A percentile compares a stretch with the other conserved stretches of the same genome.
Conservation (phyloP, 2,113 vertebrate species). For the Argyrosomus japonicus region DNA sequence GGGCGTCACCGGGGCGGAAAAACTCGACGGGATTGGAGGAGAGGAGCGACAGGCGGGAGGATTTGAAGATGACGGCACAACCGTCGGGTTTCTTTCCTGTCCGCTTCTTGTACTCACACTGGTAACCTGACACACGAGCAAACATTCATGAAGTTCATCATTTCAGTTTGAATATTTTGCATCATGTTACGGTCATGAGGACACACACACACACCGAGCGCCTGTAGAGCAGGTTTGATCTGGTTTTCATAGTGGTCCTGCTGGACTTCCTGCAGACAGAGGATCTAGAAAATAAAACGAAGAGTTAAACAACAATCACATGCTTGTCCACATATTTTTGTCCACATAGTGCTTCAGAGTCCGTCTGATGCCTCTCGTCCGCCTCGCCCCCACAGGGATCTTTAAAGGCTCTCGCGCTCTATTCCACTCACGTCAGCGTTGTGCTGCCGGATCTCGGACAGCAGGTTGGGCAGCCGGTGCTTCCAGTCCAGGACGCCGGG, state of each 20-base stretch:
- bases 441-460: constrained; percentile 89
- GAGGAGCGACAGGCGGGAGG: constrained; percentile 89
- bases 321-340: neutral
- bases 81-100: constrained; percentile 95
- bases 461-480: constrained; percentile 90
- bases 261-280: constrained; percentile 99
- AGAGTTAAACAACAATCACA: neutral
- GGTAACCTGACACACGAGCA: constrained; percentile 85
- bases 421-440: constrained; percentile 91
- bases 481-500: constrained; percentile 86
- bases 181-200: neutral
- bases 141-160: neutral
- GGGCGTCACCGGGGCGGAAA: constrained; percentile 87
- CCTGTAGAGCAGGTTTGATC: constrained; percentile 92
- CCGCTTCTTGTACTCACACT: constrained; percentile 95
- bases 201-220: constrained; percentile 75
- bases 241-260: constrained; percentile 92
- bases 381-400: no score
- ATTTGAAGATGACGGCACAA: constrained; percentile 92
- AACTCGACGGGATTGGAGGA: constrained; percentile 92
- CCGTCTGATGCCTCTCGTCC: no score
- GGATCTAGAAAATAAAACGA: constrained; percentile 82
- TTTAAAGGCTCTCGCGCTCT: neutral
- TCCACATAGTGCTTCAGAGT: no score
- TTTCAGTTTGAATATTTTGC: neutral